These are phyloP conservation scores for Drosophila varians DNA, from an alignment of 1,140 invertebrate genomes.

Conservation along the genomic window DNA sequence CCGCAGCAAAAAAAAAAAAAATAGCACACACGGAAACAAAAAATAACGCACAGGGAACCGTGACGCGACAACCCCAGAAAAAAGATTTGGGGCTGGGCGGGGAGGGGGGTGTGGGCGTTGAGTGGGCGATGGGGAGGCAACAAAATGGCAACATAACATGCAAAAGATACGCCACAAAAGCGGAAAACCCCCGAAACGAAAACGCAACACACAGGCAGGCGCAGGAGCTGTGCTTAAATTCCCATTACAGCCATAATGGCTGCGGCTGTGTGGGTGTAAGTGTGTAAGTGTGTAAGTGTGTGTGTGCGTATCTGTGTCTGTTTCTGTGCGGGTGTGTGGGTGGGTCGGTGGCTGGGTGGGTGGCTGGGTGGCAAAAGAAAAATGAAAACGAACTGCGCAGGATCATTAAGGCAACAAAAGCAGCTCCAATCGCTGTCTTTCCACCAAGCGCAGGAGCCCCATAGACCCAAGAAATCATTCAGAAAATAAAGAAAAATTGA, in stretches of 20 bases:
- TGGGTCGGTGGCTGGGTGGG: constrained; percentile 9
- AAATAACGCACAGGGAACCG: constrained; percentile 26
- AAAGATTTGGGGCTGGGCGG: constrained; percentile 11
- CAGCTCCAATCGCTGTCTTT: constrained; percentile 20
- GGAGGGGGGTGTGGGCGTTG: background rate
- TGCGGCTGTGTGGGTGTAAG: constrained; percentile 63
- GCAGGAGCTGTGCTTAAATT: constrained; percentile 76
- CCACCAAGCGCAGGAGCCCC: constrained; percentile 1
- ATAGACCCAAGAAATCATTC: constrained; percentile 17
- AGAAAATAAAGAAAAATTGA: constrained; percentile 1
- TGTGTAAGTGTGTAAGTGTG: too few relatives aligned
- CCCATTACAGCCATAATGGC: constrained; percentile 79
- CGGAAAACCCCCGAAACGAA: constrained; percentile 56
- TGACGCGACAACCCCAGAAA: constrained; percentile 37
- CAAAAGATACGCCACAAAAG: constrained; percentile 80
- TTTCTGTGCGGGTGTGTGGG: constrained; percentile 2
- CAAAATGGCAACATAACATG: constrained; percentile 73
- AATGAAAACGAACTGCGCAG: constrained; percentile 77
- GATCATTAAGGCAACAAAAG: constrained; percentile 74
- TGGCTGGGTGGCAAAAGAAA: constrained; percentile 61
- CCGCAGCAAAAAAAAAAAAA: constrained; percentile 35
- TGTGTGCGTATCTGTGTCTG: constrained; percentile 29
- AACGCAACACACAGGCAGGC: constrained; percentile 48
- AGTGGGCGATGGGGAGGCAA: constrained; percentile 29
- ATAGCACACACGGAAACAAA: constrained; percentile 1